Percentiles rank a stretch among this genome's conserved stretches.
phyloP scores from a whole-genome alignment of 2,888 invertebrate species.

The Drosophila pullipes region DNA sequence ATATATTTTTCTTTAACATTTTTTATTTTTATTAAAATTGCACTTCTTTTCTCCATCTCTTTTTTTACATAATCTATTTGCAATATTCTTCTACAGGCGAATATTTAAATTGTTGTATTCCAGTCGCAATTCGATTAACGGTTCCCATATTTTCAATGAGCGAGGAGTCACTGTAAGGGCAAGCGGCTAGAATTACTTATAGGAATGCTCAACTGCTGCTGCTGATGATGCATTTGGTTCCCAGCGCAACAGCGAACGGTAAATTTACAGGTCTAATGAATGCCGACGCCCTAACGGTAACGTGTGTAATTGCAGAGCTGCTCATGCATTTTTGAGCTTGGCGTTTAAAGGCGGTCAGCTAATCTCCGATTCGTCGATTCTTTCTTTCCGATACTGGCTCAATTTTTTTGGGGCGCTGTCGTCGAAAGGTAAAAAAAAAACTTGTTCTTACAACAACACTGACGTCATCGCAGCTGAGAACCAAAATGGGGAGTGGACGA shows the following conservation, averaged over 20 bases:
- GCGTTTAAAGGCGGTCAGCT: conserved; percentile 57
- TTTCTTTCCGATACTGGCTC: conserved; percentile 26
- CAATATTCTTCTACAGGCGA: background rate
- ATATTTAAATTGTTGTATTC: background rate
- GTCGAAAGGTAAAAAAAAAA: conserved; percentile 34
- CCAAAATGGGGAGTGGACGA: conserved; percentile 83
- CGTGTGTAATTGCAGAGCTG: conserved; percentile 76
- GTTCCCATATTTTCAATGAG: background rate
- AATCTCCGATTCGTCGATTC: conserved; percentile 43
- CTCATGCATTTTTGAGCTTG: conserved; percentile 53
- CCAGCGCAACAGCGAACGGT: conserved; percentile 59
- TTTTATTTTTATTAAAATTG: background rate
- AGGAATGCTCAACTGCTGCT: conserved; percentile 27
- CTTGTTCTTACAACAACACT: conserved; percentile 77
- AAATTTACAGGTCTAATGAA: conserved; percentile 48
- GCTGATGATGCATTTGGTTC: conserved; percentile 25
- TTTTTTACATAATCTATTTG: background rate
- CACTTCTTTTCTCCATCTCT: background rate
- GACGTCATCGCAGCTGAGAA: conserved; percentile 81
- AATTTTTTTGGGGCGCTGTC: conserved; percentile 24
- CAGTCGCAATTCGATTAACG: background rate
- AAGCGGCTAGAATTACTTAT: conserved; percentile 38
- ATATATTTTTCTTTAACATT: background rate
- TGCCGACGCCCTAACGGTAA: conserved; percentile 71
- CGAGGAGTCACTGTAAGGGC: conserved; percentile 6